These are phyloP conservation scores for Himalopsyche kuldschensis DNA, from an alignment of 2,888 invertebrate species.

Conservation along the genomic window DNA sequence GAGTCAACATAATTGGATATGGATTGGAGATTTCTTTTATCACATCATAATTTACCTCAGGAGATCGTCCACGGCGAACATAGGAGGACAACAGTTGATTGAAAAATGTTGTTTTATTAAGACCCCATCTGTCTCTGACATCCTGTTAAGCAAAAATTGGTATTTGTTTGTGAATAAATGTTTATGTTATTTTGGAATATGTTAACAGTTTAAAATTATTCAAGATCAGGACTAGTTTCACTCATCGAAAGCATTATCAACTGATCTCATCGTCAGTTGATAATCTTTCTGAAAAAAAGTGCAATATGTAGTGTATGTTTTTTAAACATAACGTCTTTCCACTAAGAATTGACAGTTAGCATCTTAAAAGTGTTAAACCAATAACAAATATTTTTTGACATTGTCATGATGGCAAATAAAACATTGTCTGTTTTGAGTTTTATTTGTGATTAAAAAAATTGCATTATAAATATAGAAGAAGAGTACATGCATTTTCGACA, in stretches of 20 bases:
- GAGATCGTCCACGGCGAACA: conserved; percentile 42
- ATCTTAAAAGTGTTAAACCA: too few relatives aligned
- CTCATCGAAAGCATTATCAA: too few relatives aligned
- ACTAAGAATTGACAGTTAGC: too few relatives aligned
- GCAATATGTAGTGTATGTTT: too few relatives aligned
- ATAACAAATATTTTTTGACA: too few relatives aligned
- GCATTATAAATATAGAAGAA: neutral
- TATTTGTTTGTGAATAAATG: conserved; percentile 41
- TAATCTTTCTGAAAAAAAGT: too few relatives aligned
- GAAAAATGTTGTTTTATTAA: conserved; percentile 65
- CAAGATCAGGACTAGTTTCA: too few relatives aligned
- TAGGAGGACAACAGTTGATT: conserved; percentile 53
- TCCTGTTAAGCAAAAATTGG: conserved; percentile 50
- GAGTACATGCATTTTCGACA: neutral
- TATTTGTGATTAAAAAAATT: neutral
- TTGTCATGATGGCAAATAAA: neutral
- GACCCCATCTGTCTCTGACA: conserved; percentile 58
- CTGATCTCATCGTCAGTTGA: too few relatives aligned
- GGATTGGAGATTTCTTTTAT: neutral
- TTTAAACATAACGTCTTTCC: too few relatives aligned
- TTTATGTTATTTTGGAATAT: conserved; percentile 41
- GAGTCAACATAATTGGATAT: conserved; percentile 48
- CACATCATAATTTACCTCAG: neutral
- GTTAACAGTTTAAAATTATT: too few relatives aligned
- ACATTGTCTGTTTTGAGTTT: neutral